Percentiles rank a stretch among this genome's conserved stretches.
phyloP scores from a whole-genome alignment of 2,888 invertebrate species.

The Mimas tiliae region DNA sequence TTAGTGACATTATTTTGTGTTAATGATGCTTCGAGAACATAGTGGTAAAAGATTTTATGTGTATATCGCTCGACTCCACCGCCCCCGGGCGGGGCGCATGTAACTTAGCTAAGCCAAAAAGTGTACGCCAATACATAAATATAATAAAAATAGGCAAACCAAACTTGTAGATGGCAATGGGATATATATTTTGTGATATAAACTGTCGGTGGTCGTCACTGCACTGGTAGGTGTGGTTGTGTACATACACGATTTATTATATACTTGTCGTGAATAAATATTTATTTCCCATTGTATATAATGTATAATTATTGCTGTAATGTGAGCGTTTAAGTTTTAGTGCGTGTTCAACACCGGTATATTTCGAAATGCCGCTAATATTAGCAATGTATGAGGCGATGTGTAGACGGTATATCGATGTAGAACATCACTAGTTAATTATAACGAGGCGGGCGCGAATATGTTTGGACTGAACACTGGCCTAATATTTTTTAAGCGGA shows the following conservation, averaged over 20 bases:
- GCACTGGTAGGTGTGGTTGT: slow-evolving; percentile 56
- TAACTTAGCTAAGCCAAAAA: slow-evolving; percentile 77
- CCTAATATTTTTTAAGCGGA: slow-evolving; percentile 49
- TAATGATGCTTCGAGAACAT: slow-evolving; percentile 35
- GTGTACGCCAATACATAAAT: slow-evolving; percentile 65
- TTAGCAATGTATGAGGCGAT: slow-evolving; percentile 19
- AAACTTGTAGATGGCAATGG: slow-evolving; percentile 56
- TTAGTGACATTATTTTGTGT: slow-evolving; percentile 55
- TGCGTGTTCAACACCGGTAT: slow-evolving; percentile 30
- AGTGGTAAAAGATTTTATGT: slow-evolving; percentile 29
- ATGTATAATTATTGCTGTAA: slow-evolving; percentile 63
- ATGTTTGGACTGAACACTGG: slow-evolving; percentile 47
- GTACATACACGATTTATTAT: slow-evolving; percentile 75
- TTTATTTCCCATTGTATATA: slow-evolving; percentile 84
- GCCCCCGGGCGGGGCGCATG: slow-evolving; percentile 20
- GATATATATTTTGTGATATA: slow-evolving; percentile 72
- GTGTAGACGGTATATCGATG: slow-evolving; percentile 22
- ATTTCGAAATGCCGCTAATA: slow-evolving; percentile 8
- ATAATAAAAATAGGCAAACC: slow-evolving; percentile 48
- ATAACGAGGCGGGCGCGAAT: slow-evolving; percentile 49
- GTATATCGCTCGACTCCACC: slow-evolving; percentile 30
- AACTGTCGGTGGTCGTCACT: slow-evolving; percentile 46
- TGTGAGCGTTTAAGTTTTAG: slow-evolving; percentile 27
- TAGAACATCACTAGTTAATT: slow-evolving; percentile 37
- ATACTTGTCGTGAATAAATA: slow-evolving; percentile 72